Evolutionary conservation across 2,888 invertebrate species (phyloP).

Genomic region (Thera obeliscata): DNA sequence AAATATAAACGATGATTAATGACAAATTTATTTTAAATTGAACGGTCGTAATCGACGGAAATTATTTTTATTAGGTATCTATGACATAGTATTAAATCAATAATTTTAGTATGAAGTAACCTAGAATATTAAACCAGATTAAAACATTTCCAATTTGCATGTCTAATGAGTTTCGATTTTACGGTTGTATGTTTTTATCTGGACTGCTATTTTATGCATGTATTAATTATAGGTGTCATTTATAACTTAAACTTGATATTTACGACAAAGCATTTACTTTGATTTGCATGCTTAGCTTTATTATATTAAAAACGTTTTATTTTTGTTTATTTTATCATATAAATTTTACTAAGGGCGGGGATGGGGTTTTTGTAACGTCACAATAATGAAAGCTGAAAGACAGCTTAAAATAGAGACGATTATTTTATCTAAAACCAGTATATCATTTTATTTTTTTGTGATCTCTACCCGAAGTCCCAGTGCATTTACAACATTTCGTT

Average conservation of each 20-base stretch:
- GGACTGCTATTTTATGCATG: conserved; percentile 5
- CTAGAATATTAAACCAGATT: conserved; percentile 10
- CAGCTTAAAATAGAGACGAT: too few relatives aligned
- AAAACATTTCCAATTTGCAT: conserved; percentile 32
- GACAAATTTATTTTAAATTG: not conserved
- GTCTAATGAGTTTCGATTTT: conserved; percentile 39
- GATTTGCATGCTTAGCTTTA: not conserved
- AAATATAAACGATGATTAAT: not conserved
- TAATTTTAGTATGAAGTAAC: conserved; percentile 9
- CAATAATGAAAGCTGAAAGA: too few relatives aligned
- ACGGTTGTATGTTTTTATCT: conserved; percentile 28
- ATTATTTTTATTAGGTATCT: conserved; percentile 2
- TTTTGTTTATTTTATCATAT: not conserved
- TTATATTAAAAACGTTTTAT: not conserved
- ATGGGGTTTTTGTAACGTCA: too few relatives aligned
- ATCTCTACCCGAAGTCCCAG: too few relatives aligned
- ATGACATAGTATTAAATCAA: conserved; percentile 26
- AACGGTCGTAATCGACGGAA: conserved; percentile 1
- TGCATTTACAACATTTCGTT: too few relatives aligned
- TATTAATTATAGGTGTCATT: conserved; percentile 15
- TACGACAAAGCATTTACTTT: not conserved
- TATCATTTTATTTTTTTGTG: too few relatives aligned
- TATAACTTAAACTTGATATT: conserved; percentile 14
- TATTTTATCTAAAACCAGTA: too few relatives aligned
- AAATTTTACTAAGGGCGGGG: too few relatives aligned